Evolutionary conservation across 2,797 vertebrate genomes (phyloP).

Genomic region (Merluccius polli): DNA sequence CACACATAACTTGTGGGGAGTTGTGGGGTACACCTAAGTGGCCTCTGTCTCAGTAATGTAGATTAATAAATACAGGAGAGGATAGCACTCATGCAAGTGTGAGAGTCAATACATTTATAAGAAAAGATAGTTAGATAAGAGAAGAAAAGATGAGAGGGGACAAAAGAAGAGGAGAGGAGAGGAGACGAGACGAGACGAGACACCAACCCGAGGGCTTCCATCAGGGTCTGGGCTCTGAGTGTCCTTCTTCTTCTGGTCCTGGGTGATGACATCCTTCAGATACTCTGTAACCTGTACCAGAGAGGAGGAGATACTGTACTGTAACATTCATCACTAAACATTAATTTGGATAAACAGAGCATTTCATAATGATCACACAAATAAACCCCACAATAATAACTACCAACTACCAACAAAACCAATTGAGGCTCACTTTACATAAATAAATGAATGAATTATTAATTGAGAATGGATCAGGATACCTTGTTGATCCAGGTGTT

Average conservation of each 20-base stretch:
- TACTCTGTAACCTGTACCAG: conserved; percentile 88
- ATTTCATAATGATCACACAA: neutral
- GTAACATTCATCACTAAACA: neutral
- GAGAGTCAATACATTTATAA: no score
- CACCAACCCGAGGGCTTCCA: conserved; percentile 85
- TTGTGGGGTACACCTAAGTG: neutral
- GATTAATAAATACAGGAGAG: neutral
- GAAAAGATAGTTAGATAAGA: neutral
- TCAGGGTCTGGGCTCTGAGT: conserved; percentile 76
- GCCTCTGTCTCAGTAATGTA: neutral
- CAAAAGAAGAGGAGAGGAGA: neutral
- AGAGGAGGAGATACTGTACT: neutral
- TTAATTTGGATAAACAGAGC: neutral
- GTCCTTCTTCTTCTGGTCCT: conserved; percentile 87
- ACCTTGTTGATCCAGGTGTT: conserved; percentile 98
- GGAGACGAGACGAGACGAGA: conserved; percentile 8
- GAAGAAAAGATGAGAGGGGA: neutral
- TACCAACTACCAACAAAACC: neutral
- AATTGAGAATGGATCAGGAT: no score
- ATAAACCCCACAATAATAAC: neutral
- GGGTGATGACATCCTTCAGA: conserved; percentile 86
- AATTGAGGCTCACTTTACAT: neutral
- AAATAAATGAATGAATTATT: neutral
- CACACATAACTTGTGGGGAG: neutral
- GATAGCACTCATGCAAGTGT: neutral